Base-by-base conservation (phyloP, 2,113 vertebrate genomes). In the Tychaedon coryphoeus region DNA sequence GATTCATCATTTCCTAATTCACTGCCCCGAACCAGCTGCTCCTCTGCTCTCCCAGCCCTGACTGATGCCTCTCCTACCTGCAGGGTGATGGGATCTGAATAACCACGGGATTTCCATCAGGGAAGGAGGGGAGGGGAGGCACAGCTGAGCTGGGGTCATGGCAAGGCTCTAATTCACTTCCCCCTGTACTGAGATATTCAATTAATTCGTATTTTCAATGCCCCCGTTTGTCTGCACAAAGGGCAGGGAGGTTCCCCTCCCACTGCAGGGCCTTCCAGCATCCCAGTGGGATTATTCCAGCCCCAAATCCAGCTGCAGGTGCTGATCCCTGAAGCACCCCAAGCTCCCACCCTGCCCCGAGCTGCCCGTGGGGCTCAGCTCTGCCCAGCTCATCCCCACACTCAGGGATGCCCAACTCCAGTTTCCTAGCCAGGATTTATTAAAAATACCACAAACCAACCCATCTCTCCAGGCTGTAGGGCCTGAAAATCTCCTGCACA, bases 41-140 rank as follows among this genome's bases (percentile, higher is more conserved):
- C 80, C 90, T 47, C 54, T 92, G 34, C 43, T 70, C 45, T 70
- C 33, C 34, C 31, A 6, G 40, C 8, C 70, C 76, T 93, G 88
- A 94, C 64, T 54, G 91, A 93, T 90, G 77, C 77, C 47, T 70
- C 69, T 57, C 66, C 25, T 7, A 60, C 81, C 94, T 74, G 95
- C 9, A 25, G 70, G 69, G 58, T 12, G n/a, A 40, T 0, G 12
- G 69, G 47, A 12, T 45, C 33, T 3, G 43, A 23, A 24, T 9
- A 71, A 31, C 23, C 3, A 1, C 70, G 40, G 78, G 0, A 1
- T 62, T 81, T 58, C 69, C 83, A 77, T 9, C 56, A 13, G 18
- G 45, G 5, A 66, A 29, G 15, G 19, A 75, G 22, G 18, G 43
- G 5, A 29, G 15, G 20, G 79, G 3, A 16, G 19, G 1, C 50